Base-by-base conservation (phyloP, 2,797 vertebrate species). In the Coccyzus lansbergi region DNA sequence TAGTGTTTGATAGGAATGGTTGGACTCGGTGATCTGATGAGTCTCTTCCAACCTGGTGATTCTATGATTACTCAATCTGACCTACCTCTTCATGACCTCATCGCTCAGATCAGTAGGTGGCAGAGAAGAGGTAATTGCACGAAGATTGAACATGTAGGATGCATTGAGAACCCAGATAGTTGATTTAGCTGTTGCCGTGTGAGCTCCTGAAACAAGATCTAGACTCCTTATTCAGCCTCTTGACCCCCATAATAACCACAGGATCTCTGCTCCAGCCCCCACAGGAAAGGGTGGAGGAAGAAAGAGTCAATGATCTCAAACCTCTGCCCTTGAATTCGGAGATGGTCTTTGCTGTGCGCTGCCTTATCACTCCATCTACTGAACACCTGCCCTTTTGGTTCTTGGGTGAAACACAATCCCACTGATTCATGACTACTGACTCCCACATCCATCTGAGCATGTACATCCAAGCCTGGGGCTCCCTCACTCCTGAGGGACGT, bases 401-500 rank as follows among this genome's bases (percentile, higher is more conserved):
- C 55, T 31, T 1, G 0, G 53, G 33, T 16, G 52, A 65, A 60
- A 48, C 14, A 1, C 42, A n/a, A 77, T 53, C 65, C 24, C 24
- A 82, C 33, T 5, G 5, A 33, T 68, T 52, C 33, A 4, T n/a
- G 2, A 4, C 42, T 77, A 3, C 76, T 13, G 59, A 46, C 36
- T 86, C 53, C 53, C 22, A 21, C 9, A 0, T 13, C 20, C 34
- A 44, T 79, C 74, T 3, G 4, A 76, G 48, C 1, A 2, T 3
- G 5, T 48, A n/a, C 21, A 62, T 0, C 2, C 2, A 7, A 55
- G 20, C 69, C 42, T 12, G 28, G 67, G 24, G 19, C 34, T 79
- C 21, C 67, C 7, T 64, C 1, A 0, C 20, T 53, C 6, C 15
- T n/a, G n/a, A n/a, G n/a, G n/a, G n/a, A n/a, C n/a, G n/a, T n/a